These are phyloP conservation scores for Nannoperca australis DNA, from an alignment of 2,797 vertebrate species.

Conservation along the genomic window DNA sequence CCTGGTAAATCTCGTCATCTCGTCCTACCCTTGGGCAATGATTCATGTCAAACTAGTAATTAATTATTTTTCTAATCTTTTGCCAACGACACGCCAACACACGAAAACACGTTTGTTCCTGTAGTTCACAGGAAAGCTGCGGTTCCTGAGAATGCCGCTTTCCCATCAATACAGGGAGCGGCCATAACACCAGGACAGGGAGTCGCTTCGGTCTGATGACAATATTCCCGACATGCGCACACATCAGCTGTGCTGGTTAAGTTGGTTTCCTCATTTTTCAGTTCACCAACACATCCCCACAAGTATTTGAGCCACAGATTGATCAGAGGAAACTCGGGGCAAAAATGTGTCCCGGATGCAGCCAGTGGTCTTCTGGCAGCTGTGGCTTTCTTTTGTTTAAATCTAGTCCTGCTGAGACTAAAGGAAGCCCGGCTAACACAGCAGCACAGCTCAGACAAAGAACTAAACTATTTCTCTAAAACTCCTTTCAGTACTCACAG, in stretches of 20 bases:
- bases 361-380: constrained; percentile 39
- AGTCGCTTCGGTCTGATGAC: neutral
- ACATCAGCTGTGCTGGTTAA: neutral
- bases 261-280: constrained; percentile 25
- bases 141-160: neutral
- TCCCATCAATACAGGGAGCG: constrained; percentile 7
- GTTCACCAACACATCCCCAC: neutral
- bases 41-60: neutral
- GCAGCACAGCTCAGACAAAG: constrained; percentile 8
- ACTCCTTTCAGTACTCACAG: neutral
- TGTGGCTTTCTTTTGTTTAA: constrained; percentile 29
- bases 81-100: neutral
- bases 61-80: neutral
- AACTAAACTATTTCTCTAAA: neutral
- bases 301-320: constrained; percentile 28
- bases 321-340: neutral
- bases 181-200: neutral
- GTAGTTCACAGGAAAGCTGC: neutral
- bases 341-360: constrained; percentile 25
- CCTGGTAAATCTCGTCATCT: neutral
- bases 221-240: neutral
- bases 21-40: neutral
- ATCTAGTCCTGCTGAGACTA: constrained; percentile 29
- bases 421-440: neutral
- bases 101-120: constrained; percentile 24